Base-by-base conservation (phyloP, 2,888 invertebrate species). In the Pecten maximus region DNA sequence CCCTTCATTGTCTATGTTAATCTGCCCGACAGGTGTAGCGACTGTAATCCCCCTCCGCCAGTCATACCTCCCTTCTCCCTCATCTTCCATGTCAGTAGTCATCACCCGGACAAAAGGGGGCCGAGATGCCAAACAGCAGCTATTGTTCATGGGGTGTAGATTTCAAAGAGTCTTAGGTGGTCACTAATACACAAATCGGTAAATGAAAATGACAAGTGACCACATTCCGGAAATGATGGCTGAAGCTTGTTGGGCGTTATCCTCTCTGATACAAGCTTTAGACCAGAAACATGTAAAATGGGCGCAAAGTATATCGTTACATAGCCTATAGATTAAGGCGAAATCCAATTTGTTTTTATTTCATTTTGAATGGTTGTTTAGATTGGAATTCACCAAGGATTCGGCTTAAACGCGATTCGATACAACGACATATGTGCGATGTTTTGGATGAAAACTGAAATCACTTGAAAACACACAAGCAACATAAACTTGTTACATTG, bases 321-420 rank as follows among this genome's bases (percentile, higher is more conserved):
- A 74, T 35, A 74, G 35, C 2, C 35, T 74, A 74, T 74, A 35
- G 74, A 35, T 35, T 35, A 28, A 74, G 74, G 15, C 16, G 23
- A 60, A 60, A 60, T 60, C 60, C 74, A 74, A 74, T 74, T 74
- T 74, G 74, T 74, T 74, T 74, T 74, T 74, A 74, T 74, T 74
- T 74, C 74, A 74, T 74, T 74, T 16, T 74, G 74, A 74, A 74
- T 74, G 74, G 28, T 74, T 35, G 28, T 74, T 74, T 74, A 74
- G 74, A 74, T 74, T 74, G 10, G 35, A 8, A 74, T 35, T 28
- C 60, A 35, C 74, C 0, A 6, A 28, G 74, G 35, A 12, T 74
- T 74, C 35, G 28, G 35, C 74, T 74, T 35, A 12, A 60, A 60
- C n/a, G 60, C 60, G 35, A 35, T 74, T 10, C 35, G 74, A 74